These are phyloP conservation scores for Istiophorus platypterus DNA, from an alignment of 2,113 vertebrate species.

Conservation along the genomic window DNA sequence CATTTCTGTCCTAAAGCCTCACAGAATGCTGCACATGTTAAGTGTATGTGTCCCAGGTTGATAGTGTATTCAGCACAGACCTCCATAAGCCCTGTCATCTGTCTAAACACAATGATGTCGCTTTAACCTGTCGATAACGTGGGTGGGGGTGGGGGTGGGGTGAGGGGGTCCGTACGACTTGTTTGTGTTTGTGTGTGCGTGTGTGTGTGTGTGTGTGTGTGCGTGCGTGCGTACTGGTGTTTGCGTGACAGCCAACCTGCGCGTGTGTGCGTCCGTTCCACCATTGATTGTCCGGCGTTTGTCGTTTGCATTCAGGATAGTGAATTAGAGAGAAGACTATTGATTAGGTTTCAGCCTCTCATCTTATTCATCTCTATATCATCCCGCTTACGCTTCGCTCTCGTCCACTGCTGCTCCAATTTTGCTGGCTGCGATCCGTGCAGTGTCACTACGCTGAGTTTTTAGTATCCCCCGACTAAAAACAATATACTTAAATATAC, in stretches of 20 bases:
- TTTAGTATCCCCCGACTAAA: constrained; percentile 42
- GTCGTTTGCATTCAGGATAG: constrained; percentile 84
- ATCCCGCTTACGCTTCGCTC: constrained; percentile 46
- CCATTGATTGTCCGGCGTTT: constrained; percentile 80
- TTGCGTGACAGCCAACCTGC: background rate
- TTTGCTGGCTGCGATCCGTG: constrained; percentile 17
- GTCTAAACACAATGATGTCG: constrained; percentile 82
- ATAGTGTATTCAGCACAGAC: constrained; percentile 77
- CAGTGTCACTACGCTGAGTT: too few relatives aligned
- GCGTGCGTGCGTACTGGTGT: constrained; percentile 26
- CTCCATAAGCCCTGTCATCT: constrained; percentile 80
- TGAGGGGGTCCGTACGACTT: constrained; percentile 54
- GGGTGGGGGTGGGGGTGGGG: too few relatives aligned
- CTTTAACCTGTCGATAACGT: constrained; percentile 83
- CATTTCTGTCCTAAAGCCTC: constrained; percentile 39
- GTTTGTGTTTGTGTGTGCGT: constrained; percentile 36
- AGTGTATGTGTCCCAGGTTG: constrained; percentile 54
- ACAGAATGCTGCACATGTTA: constrained; percentile 46
- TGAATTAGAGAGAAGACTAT: constrained; percentile 84
- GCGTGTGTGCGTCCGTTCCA: constrained; percentile 41
- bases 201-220: constrained; percentile 23
- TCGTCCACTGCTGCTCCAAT: constrained; percentile 51
- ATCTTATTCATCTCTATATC: constrained; percentile 81
- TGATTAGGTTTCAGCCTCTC: constrained; percentile 79
- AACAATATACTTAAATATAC: constrained; percentile 24